Evolutionary conservation across 2,888 invertebrate genomes (phyloP), one percentile per base, ranked within the genome.

Genomic region (Synergus japonicus): DNA sequence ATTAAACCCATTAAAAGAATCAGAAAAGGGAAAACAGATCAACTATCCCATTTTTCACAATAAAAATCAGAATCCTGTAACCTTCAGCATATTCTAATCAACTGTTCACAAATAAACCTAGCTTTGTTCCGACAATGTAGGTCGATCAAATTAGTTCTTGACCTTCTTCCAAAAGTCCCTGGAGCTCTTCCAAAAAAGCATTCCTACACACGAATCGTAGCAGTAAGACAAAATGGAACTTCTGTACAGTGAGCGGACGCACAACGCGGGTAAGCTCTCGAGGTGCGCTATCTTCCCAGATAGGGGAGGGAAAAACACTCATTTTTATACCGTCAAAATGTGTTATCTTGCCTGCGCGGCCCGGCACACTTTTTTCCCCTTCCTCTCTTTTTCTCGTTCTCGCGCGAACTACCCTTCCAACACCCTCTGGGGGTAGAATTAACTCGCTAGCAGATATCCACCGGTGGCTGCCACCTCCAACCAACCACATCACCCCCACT

Each of bases 311-410:
- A 92, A 91, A 92, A 91, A 92, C 91, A 91, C 92, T 92, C 92
- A 92, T 92, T 92, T 92, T 92, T 92, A 92, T 92, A 92, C 91
- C 92, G 92, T 92, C 92, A 92, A 92, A 92, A 92, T 91, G 91
- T 89, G 91, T 92, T 92, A 92, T 92, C 92, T 91, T 86, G 85
- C 87, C 86, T 85, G 88, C 84, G 89, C 89, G 88, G 87, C 86
- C 87, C 81, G 73, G 76, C 60, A 84, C 84, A 84, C 81, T 86
- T 77, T 83, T 79, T 79, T 60, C 64, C 82, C 76, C 81, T 81
- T 79, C 80, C 78, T 79, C 66, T 83, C 67, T 76, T 79, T 77
- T 73, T 79, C 80, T 80, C 83, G 78, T 82, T 79, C 83, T 83
- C 79, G 78, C 82, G 73, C 81, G 37, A 81, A 41, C 78, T 81